Conservation (phyloP, 2,113 vertebrate species). For the Emydura subglobosa region DNA sequence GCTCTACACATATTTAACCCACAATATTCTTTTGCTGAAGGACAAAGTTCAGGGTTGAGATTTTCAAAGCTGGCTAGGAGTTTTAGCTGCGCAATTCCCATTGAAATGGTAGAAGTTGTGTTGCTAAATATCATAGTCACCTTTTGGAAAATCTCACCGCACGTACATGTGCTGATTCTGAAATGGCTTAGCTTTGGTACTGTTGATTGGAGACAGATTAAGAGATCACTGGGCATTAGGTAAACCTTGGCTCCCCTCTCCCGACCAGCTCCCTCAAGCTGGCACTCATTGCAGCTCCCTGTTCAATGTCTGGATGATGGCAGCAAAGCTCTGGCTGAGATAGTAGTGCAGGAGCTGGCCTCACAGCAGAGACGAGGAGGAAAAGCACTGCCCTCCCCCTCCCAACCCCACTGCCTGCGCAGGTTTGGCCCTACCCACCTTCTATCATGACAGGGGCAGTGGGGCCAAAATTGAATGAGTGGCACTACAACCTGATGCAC, state of each 20-base stretch:
- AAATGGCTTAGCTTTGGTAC: too few relatives aligned
- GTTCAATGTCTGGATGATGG: too few relatives aligned
- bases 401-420: too few relatives aligned
- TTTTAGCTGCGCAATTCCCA: background rate
- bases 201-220: background rate
- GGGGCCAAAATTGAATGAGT: too few relatives aligned
- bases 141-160: background rate
- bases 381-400: too few relatives aligned
- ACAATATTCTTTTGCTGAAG: background rate
- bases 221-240: background rate
- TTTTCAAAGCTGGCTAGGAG: background rate
- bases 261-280: too few relatives aligned
- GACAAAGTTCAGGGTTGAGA: background rate
- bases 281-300: too few relatives aligned
- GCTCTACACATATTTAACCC: background rate
- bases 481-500: too few relatives aligned
- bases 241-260: background rate
- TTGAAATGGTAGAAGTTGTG: background rate
- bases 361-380: too few relatives aligned
- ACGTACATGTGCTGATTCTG: background rate
- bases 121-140: background rate
- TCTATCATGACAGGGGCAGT: too few relatives aligned
- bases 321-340: too few relatives aligned
- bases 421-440: too few relatives aligned
- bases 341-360: background rate